Percentiles rank a stretch among this genome's conserved stretches.
These are phyloP conservation scores for Calycopis cecrops DNA, from an alignment of 1,140 invertebrate genomes.

Conservation along the genomic window DNA sequence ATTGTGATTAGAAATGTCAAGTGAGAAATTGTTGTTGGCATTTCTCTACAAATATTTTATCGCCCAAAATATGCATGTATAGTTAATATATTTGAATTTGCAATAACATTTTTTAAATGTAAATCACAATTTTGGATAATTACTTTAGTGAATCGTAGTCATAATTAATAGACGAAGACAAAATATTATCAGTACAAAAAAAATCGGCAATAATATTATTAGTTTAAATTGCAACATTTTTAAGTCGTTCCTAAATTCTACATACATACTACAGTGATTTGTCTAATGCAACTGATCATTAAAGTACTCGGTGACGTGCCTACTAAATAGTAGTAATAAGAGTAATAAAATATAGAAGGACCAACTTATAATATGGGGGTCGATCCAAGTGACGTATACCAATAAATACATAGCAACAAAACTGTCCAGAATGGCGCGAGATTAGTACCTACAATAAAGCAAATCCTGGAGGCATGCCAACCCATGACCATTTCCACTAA, in stretches of 20 bases:
- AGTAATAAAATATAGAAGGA: no score
- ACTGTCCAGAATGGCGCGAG: no score
- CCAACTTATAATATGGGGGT: no score
- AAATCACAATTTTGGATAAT: neutral
- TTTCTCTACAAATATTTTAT: conserved; percentile 5
- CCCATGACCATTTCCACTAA: no score
- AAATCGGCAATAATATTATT: conserved; percentile 13
- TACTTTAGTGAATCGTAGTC: conserved; percentile 5
- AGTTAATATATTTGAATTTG: neutral
- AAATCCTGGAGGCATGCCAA: no score
- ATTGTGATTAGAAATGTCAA: conserved; percentile 8
- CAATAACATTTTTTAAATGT: conserved; percentile 2
- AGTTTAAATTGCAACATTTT: conserved; percentile 10
- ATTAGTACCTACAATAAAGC: no score
- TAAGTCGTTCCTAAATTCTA: neutral
- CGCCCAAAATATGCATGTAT: conserved; percentile 3
- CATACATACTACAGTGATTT: conserved; percentile 4
- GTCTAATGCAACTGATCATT: conserved; percentile 13
- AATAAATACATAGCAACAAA: no score
- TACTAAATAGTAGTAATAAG: no score
- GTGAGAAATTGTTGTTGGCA: conserved; percentile 10
- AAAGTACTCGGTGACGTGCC: neutral
- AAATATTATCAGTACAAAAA: conserved; percentile 9
- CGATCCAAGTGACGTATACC: no score
- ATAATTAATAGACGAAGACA: conserved; percentile 1